These are phyloP conservation scores for Lamellibrachia satsuma DNA, from an alignment of 2,888 invertebrate genomes.

Conservation along the genomic window DNA sequence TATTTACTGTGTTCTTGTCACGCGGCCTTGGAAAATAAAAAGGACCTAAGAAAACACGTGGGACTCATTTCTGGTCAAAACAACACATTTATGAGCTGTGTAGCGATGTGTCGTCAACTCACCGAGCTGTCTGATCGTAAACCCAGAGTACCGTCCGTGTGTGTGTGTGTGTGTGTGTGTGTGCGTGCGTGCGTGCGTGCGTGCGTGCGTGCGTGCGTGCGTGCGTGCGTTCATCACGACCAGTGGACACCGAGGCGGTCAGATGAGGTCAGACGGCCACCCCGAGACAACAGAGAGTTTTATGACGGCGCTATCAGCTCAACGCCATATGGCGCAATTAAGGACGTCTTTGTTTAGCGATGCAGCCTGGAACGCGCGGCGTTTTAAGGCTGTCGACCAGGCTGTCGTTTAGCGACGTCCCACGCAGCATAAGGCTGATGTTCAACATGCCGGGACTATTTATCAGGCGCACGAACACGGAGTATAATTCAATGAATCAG, in stretches of 20 bases:
- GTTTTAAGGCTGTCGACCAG: background rate
- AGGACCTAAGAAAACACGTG: no score
- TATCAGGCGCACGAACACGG: conserved; percentile 4
- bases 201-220: background rate
- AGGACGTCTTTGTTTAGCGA: background rate
- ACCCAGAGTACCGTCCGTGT: no score
- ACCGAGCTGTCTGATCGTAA: no score
- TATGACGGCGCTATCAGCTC: background rate
- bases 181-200: no score
- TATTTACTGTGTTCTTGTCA: no score
- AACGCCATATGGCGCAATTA: background rate
- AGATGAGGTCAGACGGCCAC: background rate
- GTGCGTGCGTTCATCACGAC: background rate
- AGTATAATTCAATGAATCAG: background rate
- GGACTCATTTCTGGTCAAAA: no score
- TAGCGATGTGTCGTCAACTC: no score
- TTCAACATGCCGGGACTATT: background rate
- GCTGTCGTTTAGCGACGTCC: background rate
- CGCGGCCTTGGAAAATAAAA: no score
- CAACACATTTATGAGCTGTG: no score
- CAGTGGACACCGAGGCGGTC: background rate
- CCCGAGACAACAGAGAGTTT: background rate
- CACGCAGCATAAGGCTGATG: background rate
- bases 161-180: no score
- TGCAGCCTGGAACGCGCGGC: background rate